Evolutionary conservation across 2,113 vertebrate species (phyloP).

Genomic region (Chrysemys picta): DNA sequence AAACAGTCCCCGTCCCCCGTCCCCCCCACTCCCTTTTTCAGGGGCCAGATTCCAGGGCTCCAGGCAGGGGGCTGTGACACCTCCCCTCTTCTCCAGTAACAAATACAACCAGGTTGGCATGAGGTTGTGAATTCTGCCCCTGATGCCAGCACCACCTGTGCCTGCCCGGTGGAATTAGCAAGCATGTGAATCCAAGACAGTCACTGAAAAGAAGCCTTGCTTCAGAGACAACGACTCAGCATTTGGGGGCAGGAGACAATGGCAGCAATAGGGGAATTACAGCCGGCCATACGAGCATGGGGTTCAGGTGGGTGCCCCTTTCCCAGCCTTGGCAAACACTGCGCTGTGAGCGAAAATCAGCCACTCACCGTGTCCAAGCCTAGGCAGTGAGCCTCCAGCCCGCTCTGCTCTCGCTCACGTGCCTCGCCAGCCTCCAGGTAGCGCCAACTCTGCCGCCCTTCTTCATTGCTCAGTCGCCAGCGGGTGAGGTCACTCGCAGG

Average conservation of each 20-base stretch:
- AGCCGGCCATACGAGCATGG: too few relatives aligned
- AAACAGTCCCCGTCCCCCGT: neutral
- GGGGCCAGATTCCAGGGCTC: too few relatives aligned
- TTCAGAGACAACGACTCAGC: neutral
- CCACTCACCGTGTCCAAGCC: constrained; percentile 85
- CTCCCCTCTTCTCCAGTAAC: too few relatives aligned
- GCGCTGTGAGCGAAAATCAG: neutral
- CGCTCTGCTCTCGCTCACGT: constrained; percentile 77
- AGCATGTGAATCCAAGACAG: neutral
- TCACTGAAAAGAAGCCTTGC: too few relatives aligned
- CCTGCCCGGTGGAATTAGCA: neutral
- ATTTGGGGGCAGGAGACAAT: fast-evolving
- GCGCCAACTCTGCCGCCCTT: constrained; percentile 88
- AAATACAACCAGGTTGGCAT: too few relatives aligned
- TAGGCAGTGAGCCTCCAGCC: constrained; percentile 85
- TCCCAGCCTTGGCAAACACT: neutral
- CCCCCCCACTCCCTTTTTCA: too few relatives aligned
- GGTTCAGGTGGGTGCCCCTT: too few relatives aligned
- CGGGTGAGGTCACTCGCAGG: constrained; percentile 84
- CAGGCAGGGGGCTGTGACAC: too few relatives aligned
- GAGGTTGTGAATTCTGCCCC: too few relatives aligned
- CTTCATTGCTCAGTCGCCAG: constrained; percentile 86
- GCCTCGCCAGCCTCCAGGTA: constrained; percentile 73
- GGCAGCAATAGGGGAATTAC: neutral
- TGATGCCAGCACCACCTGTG: too few relatives aligned